phyloP scores from a whole-genome alignment of 2,113 vertebrate species.

The Larimichthys crocea region DNA sequence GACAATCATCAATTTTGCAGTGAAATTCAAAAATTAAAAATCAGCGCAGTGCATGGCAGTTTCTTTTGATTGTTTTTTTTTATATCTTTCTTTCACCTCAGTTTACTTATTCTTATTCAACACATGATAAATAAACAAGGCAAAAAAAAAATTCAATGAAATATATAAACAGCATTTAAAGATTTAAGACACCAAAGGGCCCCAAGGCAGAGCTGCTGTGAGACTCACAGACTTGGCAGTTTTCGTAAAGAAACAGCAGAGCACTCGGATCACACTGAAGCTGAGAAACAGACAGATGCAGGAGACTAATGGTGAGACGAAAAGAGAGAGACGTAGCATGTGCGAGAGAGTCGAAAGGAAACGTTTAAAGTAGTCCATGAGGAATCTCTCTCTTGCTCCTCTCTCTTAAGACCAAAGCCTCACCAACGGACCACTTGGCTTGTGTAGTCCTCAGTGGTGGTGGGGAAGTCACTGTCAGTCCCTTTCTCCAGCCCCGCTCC shows the following conservation, averaged over 20 bases:
- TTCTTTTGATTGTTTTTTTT: slow-evolving; percentile 40
- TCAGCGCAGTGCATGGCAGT: slow-evolving; percentile 41
- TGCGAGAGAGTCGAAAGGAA: slow-evolving; percentile 45
- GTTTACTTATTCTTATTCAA: slow-evolving; percentile 39
- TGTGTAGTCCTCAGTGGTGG: slow-evolving; percentile 95
- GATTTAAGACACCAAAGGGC: slow-evolving; percentile 82
- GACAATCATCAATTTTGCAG: slow-evolving; percentile 37
- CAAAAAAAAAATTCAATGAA: slow-evolving; percentile 55
- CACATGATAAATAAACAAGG: slow-evolving; percentile 63
- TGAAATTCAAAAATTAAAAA: slow-evolving; percentile 54
- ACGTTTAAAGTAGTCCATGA: slow-evolving; percentile 39
- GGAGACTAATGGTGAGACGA: slow-evolving; percentile 62
- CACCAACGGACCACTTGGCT: slow-evolving; percentile 97
- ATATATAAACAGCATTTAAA: slow-evolving; percentile 67
- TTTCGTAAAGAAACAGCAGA: slow-evolving; percentile 72
- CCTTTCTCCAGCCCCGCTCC: slow-evolving; percentile 59
- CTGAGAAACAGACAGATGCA: slow-evolving; percentile 73
- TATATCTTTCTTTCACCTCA: slow-evolving; percentile 29
- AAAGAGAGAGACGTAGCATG: slow-evolving; percentile 47
- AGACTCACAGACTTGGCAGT: slow-evolving; percentile 74
- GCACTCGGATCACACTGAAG: slow-evolving; percentile 73
- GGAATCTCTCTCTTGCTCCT: slow-evolving; percentile 45
- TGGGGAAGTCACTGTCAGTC: slow-evolving; percentile 59
- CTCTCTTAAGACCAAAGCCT: slow-evolving; percentile 61
- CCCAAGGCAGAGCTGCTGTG: slow-evolving; percentile 78